phyloP scores from a whole-genome alignment of 2,888 invertebrate species.

The Maniola hyperantus region DNA sequence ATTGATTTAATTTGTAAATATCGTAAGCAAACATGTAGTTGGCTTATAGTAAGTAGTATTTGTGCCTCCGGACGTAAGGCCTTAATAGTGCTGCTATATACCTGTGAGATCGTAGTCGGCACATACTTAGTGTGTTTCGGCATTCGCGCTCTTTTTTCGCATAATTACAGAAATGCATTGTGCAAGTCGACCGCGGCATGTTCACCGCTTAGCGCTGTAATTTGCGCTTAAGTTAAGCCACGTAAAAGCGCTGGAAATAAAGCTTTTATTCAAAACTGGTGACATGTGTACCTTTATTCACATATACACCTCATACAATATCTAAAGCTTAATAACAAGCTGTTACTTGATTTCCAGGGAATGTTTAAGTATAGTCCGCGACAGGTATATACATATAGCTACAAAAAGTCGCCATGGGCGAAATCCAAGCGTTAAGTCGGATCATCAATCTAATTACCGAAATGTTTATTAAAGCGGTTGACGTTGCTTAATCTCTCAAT shows the following conservation, averaged over 20 bases:
- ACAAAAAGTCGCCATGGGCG: too few species aligned
- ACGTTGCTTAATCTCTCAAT: constrained; percentile 18
- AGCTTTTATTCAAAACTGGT: constrained; percentile 50
- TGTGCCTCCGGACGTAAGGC: not conserved
- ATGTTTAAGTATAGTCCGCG: too few species aligned
- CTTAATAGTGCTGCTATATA: constrained; percentile 28
- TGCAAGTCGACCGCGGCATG: constrained; percentile 59
- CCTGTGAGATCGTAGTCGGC: constrained; percentile 35
- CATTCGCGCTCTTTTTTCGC: constrained; percentile 60
- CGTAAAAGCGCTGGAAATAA: constrained; percentile 55
- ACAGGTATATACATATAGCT: too few species aligned
- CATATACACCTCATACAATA: constrained; percentile 17
- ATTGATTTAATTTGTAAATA: too few species aligned
- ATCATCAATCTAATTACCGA: constrained; percentile 10
- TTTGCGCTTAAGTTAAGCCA: constrained; percentile 62
- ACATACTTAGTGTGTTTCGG: constrained; percentile 50
- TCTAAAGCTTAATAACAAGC: constrained; percentile 12
- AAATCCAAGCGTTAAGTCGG: not conserved
- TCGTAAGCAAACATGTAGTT: too few species aligned
- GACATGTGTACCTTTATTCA: constrained; percentile 33
- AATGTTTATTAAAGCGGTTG: constrained; percentile 12
- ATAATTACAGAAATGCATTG: constrained; percentile 77
- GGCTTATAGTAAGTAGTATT: not conserved
- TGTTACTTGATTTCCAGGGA: not conserved
- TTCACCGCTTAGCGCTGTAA: constrained; percentile 62